Percentiles rank a stretch among this genome's conserved stretches.
phyloP scores from a whole-genome alignment of 1,140 invertebrate genomes.

The Sesamia nonagrioides region DNA sequence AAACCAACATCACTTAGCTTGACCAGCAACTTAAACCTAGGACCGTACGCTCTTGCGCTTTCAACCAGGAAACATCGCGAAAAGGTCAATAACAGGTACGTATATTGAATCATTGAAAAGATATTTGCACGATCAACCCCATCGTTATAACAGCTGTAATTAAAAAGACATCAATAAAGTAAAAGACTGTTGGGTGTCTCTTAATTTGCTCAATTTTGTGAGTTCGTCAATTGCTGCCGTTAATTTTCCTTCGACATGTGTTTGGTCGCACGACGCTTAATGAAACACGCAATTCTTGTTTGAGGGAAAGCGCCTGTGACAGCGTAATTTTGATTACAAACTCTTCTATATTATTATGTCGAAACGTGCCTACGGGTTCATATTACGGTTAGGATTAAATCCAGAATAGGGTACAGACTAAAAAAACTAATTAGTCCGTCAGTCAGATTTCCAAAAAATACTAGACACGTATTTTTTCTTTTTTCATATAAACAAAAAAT shows the following conservation, averaged over 20 bases:
- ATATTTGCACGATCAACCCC: neutral
- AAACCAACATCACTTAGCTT: too few species aligned
- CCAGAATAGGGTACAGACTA: too few species aligned
- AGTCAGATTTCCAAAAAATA: too few species aligned
- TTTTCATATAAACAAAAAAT: too few species aligned
- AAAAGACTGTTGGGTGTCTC: slow-evolving; percentile 53
- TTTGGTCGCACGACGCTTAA: slow-evolving; percentile 61
- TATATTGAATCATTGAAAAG: neutral
- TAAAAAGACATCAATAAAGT: slow-evolving; percentile 61
- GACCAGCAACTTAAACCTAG: too few species aligned
- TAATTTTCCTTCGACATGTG: slow-evolving; percentile 60
- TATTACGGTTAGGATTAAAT: neutral
- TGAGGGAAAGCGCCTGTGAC: slow-evolving; percentile 21
- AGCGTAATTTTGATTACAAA: slow-evolving; percentile 36
- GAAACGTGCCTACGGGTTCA: neutral
- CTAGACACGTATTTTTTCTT: too few species aligned
- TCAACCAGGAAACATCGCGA: too few species aligned
- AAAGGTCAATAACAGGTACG: too few species aligned
- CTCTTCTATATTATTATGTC: neutral
- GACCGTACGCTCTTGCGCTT: too few species aligned
- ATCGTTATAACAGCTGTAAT: slow-evolving; percentile 53
- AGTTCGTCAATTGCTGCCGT: slow-evolving; percentile 58
- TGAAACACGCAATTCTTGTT: slow-evolving; percentile 37
- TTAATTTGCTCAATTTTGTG: slow-evolving; percentile 61
- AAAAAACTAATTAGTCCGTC: too few species aligned